Evolutionary conservation across 2,797 vertebrate genomes (phyloP).

Genomic region (Cuniculus paca): DNA sequence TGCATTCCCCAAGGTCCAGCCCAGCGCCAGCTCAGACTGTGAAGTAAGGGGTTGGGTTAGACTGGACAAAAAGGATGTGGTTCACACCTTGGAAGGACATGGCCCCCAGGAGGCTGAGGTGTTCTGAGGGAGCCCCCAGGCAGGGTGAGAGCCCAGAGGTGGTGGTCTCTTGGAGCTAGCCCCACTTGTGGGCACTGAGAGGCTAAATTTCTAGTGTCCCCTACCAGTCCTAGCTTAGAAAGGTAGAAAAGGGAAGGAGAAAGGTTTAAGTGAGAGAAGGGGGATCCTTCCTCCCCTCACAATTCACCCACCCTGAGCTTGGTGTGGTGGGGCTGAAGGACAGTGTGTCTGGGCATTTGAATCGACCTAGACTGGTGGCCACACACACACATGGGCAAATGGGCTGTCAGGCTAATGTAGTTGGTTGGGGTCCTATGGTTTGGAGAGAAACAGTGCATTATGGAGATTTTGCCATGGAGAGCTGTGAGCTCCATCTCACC

Average conservation of each 20-base stretch:
- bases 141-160: constrained; percentile 3
- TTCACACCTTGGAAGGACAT: neutral
- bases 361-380: neutral
- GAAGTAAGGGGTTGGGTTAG: neutral
- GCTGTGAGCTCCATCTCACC: neutral
- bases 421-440: neutral
- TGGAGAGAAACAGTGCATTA: too few species aligned
- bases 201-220: neutral
- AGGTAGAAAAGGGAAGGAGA: neutral
- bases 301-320: neutral
- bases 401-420: rapidly evolving
- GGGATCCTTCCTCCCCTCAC: neutral
- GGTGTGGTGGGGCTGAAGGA: neutral
- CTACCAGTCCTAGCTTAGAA: neutral
- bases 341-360: neutral
- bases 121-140: neutral
- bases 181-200: neutral
- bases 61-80: neutral
- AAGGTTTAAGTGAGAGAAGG: neutral
- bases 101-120: neutral
- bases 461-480: neutral
- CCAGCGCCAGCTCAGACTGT: neutral
- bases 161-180: neutral
- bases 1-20: neutral
- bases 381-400: neutral